Evolutionary conservation across 1,140 invertebrate species (phyloP).

Genomic region (Drosophila leontia): DNA sequence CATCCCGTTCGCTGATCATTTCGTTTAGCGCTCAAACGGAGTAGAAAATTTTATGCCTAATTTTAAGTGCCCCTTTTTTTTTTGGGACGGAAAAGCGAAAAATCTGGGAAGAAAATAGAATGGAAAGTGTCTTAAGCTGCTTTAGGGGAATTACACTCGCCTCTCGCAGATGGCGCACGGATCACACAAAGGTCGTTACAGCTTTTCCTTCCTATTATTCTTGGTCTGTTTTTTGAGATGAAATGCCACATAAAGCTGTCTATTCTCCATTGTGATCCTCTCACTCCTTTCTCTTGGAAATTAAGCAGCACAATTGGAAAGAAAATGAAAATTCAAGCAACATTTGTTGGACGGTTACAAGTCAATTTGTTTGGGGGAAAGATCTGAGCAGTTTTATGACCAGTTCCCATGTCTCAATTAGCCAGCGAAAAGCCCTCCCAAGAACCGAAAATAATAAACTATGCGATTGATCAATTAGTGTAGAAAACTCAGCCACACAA

Average conservation of each 20-base stretch:
- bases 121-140: constrained; percentile 78
- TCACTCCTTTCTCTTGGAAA: constrained; percentile 36
- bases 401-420: constrained; percentile 68
- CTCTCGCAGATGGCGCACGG: constrained; percentile 74
- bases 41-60: constrained; percentile 62
- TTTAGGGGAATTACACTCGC: constrained; percentile 77
- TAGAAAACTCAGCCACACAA: constrained; percentile 13
- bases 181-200: constrained; percentile 70
- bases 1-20: constrained; percentile 72
- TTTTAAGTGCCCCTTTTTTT: constrained; percentile 74
- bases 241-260: constrained; percentile 57
- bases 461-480: constrained; percentile 47
- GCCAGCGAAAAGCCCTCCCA: constrained; percentile 58
- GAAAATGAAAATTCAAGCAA: constrained; percentile 9
- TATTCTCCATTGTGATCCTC: constrained; percentile 60
- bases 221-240: constrained; percentile 18
- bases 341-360: constrained; percentile 36
- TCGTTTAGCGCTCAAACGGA: constrained; percentile 46
- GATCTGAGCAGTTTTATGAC: constrained; percentile 31
- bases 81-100: constrained; percentile 65
- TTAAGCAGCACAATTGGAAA: constrained; percentile 26
- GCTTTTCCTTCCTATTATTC: constrained; percentile 39
- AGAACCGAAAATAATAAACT: constrained; percentile 16
- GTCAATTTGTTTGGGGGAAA: constrained; percentile 36
- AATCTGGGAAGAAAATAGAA: constrained; percentile 10